Conservation (phyloP, 2,888 invertebrate genomes). For the Drosophila gaucha region DNA sequence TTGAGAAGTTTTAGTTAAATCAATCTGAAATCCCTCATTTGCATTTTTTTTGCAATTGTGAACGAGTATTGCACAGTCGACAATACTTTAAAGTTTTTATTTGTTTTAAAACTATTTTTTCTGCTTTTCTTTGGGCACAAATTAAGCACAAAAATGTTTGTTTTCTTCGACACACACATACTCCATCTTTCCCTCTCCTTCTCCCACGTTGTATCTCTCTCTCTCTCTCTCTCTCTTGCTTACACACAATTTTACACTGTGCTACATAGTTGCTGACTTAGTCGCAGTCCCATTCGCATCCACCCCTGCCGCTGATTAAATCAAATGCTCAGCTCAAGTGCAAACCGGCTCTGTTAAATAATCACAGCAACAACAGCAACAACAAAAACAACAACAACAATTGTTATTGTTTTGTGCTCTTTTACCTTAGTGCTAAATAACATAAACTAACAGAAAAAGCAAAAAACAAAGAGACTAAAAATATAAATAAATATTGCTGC, state of each 20-base stretch:
- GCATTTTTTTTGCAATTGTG: background rate
- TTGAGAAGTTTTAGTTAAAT: background rate
- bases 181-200: background rate
- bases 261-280: slow-evolving; percentile 21
- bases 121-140: slow-evolving; percentile 19
- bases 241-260: background rate
- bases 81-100: background rate
- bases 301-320: slow-evolving; percentile 69
- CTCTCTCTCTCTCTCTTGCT: background rate
- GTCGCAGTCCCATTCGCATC: background rate
- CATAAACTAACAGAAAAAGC: slow-evolving; percentile 28
- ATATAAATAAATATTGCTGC: slow-evolving; percentile 37
- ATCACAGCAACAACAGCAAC: slow-evolving; percentile 37
- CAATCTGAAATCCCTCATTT: too few species aligned
- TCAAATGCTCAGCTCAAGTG: slow-evolving; percentile 62
- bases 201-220: background rate
- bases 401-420: slow-evolving; percentile 43
- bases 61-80: background rate
- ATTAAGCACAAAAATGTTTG: slow-evolving; percentile 4
- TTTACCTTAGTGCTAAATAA: slow-evolving; percentile 34
- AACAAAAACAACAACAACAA: slow-evolving; percentile 3
- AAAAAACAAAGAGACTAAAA: slow-evolving; percentile 22
- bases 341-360: slow-evolving; percentile 74
- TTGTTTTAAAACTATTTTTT: slow-evolving; percentile 19
- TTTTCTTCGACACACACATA: slow-evolving; percentile 8